Evolutionary conservation across 2,797 vertebrate genomes (phyloP), one percentile per base, ranked within the genome.

Genomic region (Gorsachius magnificus): DNA sequence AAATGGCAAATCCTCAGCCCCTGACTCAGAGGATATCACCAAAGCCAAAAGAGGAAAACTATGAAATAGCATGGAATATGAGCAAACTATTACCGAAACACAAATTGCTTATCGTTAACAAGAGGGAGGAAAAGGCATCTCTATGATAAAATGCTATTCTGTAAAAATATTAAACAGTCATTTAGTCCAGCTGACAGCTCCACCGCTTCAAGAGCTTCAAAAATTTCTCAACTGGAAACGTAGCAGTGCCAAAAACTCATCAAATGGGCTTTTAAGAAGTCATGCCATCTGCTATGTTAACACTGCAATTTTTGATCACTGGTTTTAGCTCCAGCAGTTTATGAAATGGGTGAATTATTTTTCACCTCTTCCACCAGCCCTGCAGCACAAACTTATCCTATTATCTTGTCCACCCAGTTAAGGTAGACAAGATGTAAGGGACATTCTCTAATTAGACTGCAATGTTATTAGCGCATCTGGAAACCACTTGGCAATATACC

Each of bases 151-250:
- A 45, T 45, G 71, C 41, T 90, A 20, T 36, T 88, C 72, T 94
- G 26, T 75, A 50, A 74, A 90, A 90, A 65, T 60, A 94, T 91
- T 95, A 71, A 75, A 86, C 50, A 93, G 61, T 38, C 48, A 78
- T 81, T 94, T 90, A 91, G 66, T 69, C 54, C 50, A 90, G 46
- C 54, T 94, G 81, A 95, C 89, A 93, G 81, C 28, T 74, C 71
- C 82, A 87, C 87, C 4, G 6, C 66, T 92, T 84, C 70, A 93
- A 82, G 51, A 95, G 43, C 60, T 58, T 78, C 74, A 87, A 82
- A 78, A 66, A 70, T 70, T 87, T 85, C 63, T 89, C 78, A 94
- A 13, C 78, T 58, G 60, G 60, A 96, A 94, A 90, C 3, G 6
- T 5, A 89, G 46, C n/a, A 45, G n/a, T 79, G 48, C 74, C 92